Evolutionary conservation across 2,113 vertebrate genomes (phyloP).

Genomic region (Edolisoma coerulescens): DNA sequence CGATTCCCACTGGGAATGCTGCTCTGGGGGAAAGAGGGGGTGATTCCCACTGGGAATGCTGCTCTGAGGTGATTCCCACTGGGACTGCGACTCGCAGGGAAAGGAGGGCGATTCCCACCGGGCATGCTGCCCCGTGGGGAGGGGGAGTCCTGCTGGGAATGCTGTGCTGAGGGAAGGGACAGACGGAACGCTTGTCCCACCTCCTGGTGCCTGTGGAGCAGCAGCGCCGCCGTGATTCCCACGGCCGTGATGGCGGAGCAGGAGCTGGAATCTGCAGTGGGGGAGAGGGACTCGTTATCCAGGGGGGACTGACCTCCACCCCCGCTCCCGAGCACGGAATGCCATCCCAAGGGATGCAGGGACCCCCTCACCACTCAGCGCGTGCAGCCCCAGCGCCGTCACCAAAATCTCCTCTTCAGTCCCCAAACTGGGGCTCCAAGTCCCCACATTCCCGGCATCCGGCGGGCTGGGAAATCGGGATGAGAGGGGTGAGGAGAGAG

Average conservation of each 20-base stretch:
- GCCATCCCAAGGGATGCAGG: background rate
- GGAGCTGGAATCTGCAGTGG: conserved; percentile 65
- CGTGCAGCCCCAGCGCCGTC: conserved; percentile 67
- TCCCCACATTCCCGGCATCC: conserved; percentile 3
- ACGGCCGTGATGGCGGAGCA: conserved; percentile 83
- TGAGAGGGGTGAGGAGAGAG: background rate
- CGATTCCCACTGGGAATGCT: no score
- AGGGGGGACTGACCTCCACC: no score
- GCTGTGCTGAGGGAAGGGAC: background rate
- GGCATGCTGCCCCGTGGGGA: background rate
- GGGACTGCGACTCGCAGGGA: background rate
- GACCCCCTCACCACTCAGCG: conserved; percentile 69
- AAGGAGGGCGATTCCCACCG: background rate
- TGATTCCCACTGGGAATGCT: no score
- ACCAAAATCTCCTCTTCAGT: conserved; percentile 59
- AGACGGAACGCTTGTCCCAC: conserved; percentile 31
- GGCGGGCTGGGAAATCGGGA: background rate
- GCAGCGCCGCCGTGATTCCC: conserved; percentile 77
- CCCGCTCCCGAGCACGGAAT: background rate
- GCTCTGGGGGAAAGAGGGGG: no score
- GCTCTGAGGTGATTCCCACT: background rate
- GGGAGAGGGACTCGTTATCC: rapidly evolving
- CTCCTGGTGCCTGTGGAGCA: conserved; percentile 81
- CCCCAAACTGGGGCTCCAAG: background rate
- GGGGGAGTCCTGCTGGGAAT: background rate